Conservation (phyloP, 2,797 vertebrate genomes). For the Protosalanx chinensis region DNA sequence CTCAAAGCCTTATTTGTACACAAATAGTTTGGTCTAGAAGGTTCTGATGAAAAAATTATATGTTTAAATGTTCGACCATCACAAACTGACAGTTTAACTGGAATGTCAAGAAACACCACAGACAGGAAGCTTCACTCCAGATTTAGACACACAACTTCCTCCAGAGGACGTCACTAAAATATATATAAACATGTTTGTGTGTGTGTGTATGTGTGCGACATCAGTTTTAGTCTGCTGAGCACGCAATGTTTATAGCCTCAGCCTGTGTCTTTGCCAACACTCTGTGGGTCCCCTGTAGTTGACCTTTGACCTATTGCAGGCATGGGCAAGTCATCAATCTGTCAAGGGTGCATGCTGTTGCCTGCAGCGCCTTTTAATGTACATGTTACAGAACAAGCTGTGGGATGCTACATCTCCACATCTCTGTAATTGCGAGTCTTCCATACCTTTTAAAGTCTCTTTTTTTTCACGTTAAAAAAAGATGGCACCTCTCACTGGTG, state of each 20-base stretch:
- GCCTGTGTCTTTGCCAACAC: neutral
- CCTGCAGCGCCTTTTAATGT: neutral
- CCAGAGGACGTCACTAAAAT: neutral
- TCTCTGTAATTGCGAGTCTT: neutral
- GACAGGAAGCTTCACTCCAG: neutral
- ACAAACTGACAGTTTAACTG: neutral
- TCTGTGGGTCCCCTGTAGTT: conserved; percentile 15
- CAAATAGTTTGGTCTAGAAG: neutral
- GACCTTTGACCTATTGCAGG: conserved; percentile 47
- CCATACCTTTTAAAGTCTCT: neutral
- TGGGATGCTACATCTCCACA: neutral
- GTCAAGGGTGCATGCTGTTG: conserved; percentile 39
- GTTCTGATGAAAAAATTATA: too few species aligned
- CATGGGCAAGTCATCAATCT: conserved; percentile 49
- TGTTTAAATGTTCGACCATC: neutral
- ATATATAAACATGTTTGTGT: neutral
- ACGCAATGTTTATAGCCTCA: neutral
- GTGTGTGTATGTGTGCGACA: conserved; percentile 5
- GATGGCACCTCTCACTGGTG: neutral
- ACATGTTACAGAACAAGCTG: conserved; percentile 5
- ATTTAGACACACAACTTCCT: neutral
- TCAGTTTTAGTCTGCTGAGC: neutral
- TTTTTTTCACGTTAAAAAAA: neutral
- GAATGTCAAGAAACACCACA: neutral
- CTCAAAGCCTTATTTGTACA: too few species aligned